These are phyloP conservation scores for Dromiciops gliroides DNA, from an alignment of 2,113 vertebrate genomes.

Conservation along the genomic window DNA sequence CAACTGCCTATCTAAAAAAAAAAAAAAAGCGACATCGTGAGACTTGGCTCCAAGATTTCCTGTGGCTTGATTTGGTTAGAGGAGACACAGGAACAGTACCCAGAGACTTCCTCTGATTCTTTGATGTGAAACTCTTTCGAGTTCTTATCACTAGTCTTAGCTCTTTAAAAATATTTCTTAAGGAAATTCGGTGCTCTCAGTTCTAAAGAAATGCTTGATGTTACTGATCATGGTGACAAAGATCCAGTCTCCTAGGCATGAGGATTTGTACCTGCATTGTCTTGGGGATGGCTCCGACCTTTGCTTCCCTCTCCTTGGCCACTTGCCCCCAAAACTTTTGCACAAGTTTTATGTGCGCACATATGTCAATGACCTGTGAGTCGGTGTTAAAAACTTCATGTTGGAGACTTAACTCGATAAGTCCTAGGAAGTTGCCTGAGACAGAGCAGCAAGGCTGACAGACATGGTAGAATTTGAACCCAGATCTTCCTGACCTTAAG, in stretches of 20 bases:
- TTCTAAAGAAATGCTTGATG: background rate
- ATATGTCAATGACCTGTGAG: background rate
- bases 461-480: no score
- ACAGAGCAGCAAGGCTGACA: no score
- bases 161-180: background rate
- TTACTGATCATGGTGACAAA: background rate
- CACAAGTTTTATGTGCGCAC: background rate
- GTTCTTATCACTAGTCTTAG: background rate
- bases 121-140: background rate
- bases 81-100: no score
- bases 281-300: background rate
- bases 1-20: no score
- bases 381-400: no score
- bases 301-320: no score
- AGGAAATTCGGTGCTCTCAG: background rate
- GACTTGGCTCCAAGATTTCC: background rate
- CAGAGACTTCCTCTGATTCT: background rate
- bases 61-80: background rate
- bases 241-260: background rate
- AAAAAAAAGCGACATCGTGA: background rate
- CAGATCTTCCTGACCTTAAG: no score
- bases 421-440: no score
- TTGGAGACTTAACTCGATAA: background rate
- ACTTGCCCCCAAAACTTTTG: background rate
- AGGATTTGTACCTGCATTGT: background rate